Base-by-base conservation (phyloP, 2,797 vertebrate genomes). In the Myripristis jacobus region DNA sequence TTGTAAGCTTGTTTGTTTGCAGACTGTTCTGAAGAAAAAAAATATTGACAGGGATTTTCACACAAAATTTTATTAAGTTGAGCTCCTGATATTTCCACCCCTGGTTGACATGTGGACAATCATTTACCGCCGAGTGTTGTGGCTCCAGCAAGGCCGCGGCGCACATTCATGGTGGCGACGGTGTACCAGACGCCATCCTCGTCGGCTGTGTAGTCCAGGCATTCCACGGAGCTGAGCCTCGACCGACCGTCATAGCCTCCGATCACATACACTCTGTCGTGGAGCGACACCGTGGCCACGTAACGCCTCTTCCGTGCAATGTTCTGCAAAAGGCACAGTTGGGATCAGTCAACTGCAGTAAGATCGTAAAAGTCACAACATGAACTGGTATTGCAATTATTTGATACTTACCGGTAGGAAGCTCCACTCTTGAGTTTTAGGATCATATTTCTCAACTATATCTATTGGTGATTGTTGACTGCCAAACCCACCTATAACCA, bases 141-240 rank as follows among this genome's bases (percentile, higher is more conserved):
- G 62, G 98, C 98, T 50, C 98, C 98, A 0, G 98, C 97, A 6
- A 99, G 94, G 44, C 98, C 97, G 2, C 97, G 90, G 0, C 97
- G 94, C 4, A 99, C 97, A 0, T 99, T 99, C 98, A 99, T 99
- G 1, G 97, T 97, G 57, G 98, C 98, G 18, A 99, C 97, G 0
- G 97, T 98, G 79, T 99, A 99, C 98, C 98, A 99, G 70, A 99
- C 97, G 0, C 97, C 97, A 1, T 99, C 98, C 89, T 99, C 97
- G 0, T 99, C 98, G 0, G 97, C 95, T 0, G 97, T 97, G 80
- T 98, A 99, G 84, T 99, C 98, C 82, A 99, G 89, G 82, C 98
- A 99, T 85, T 99, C 98, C 70, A 99, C 98, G 0, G 98, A 99
- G 88, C 98, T 99, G 89, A 99, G 96, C 7, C 97, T 93, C 0